phyloP scores from a whole-genome alignment of 2,888 invertebrate species.

The Conops quadrifasciatus region DNA sequence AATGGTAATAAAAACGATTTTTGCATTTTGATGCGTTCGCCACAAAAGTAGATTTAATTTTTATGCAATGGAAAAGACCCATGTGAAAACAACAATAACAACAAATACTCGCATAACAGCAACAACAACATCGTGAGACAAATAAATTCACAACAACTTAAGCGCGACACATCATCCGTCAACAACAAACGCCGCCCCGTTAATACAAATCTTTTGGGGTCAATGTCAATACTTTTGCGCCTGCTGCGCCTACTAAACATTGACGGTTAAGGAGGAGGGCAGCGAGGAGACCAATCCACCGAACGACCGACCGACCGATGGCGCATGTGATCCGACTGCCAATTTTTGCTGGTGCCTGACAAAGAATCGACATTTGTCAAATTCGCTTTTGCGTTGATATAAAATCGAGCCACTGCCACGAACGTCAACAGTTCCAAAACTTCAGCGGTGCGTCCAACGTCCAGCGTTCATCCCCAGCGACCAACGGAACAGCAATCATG shows the following conservation, averaged over 20 bases:
- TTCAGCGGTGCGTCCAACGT: slow-evolving; percentile 1
- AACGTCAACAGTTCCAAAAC: slow-evolving; percentile 30
- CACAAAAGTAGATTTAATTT: slow-evolving; percentile 10
- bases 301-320: not conserved
- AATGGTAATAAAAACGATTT: slow-evolving; percentile 33
- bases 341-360: not conserved
- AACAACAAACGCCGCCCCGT: slow-evolving; percentile 9
- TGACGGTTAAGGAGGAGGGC: not conserved
- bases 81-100: not conserved
- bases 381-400: slow-evolving; percentile 14
- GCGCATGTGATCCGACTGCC: slow-evolving; percentile 19
- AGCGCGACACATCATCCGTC: not conserved
- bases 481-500: slow-evolving; percentile 9
- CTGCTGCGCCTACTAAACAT: slow-evolving; percentile 27
- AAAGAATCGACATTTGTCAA: slow-evolving; percentile 1
- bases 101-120: not conserved
- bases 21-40: slow-evolving; percentile 40
- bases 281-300: not conserved
- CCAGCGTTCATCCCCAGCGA: slow-evolving; percentile 15
- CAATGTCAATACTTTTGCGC: slow-evolving; percentile 39
- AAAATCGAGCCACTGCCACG: slow-evolving; percentile 23
- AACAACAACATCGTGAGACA: not conserved
- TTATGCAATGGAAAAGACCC: slow-evolving; percentile 19
- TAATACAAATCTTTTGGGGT: slow-evolving; percentile 37
- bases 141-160: not conserved